Evolutionary conservation across 1,140 invertebrate genomes (phyloP).

Genomic region (Halesus radiatus): DNA sequence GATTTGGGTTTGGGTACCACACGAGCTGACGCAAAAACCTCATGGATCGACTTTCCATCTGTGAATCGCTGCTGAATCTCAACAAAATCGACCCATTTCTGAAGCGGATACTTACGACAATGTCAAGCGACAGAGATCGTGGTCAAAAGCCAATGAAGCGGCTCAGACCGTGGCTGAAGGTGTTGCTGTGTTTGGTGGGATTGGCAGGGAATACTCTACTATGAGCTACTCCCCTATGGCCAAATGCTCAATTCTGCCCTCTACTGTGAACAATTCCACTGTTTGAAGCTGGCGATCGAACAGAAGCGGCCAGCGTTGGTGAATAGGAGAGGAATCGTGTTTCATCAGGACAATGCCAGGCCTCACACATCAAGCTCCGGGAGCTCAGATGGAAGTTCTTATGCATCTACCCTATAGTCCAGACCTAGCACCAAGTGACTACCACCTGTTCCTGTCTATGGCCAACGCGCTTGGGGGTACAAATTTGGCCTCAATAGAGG

Average conservation of each 20-base stretch:
- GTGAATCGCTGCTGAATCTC: constrained; percentile 6
- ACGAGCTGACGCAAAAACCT: no score
- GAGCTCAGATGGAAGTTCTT: no score
- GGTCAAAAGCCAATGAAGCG: constrained; percentile 1
- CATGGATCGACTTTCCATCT: constrained; percentile 12
- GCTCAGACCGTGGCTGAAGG: constrained; percentile 14
- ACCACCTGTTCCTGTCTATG: not conserved
- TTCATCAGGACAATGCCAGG: constrained; percentile 15
- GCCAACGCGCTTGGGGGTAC: constrained; percentile 6
- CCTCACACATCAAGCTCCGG: constrained; percentile 11
- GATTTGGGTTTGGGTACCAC: no score
- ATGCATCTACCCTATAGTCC: no score
- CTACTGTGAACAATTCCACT: constrained; percentile 18
- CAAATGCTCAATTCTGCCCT: constrained; percentile 14
- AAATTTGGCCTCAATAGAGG: not conserved
- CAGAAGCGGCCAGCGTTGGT: constrained; percentile 18
- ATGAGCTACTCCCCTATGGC: constrained; percentile 11
- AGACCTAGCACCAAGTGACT: not conserved
- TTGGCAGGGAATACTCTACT: constrained; percentile 23
- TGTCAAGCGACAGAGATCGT: constrained; percentile 21
- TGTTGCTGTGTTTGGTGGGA: not conserved
- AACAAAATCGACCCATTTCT: constrained; percentile 26
- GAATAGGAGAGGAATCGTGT: constrained; percentile 21
- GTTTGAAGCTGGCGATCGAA: constrained; percentile 24
- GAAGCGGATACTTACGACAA: constrained; percentile 15